Conservation (phyloP, 1,140 invertebrate genomes). For the Zophobas morio region DNA sequence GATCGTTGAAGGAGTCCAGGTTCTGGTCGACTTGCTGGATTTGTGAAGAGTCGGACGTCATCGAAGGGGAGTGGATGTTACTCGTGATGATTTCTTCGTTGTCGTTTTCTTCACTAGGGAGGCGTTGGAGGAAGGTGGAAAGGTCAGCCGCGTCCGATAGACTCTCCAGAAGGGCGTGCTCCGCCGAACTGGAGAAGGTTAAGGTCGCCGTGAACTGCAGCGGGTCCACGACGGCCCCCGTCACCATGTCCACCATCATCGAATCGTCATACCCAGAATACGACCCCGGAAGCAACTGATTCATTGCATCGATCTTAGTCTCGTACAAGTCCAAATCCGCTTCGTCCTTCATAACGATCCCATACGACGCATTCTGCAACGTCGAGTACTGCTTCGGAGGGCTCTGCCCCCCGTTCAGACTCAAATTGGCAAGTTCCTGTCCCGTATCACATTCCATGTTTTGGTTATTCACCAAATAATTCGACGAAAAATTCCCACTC, state of each 20-base stretch:
- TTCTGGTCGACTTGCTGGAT: constrained; percentile 71
- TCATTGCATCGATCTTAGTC: constrained; percentile 78
- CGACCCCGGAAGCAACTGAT: constrained; percentile 73
- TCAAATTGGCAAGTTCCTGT: constrained; percentile 72
- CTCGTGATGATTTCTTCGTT: constrained; percentile 67
- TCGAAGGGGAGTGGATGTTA: constrained; percentile 71
- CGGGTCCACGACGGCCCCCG: constrained; percentile 82
- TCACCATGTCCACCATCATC: constrained; percentile 86
- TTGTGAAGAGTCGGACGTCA: constrained; percentile 73
- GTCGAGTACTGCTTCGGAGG: constrained; percentile 80
- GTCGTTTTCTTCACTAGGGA: constrained; percentile 73
- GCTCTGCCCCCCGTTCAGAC: constrained; percentile 68
- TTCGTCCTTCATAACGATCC: constrained; percentile 81
- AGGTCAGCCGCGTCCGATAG: constrained; percentile 83
- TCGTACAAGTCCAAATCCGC: constrained; percentile 81
- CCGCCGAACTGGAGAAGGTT: constrained; percentile 82
- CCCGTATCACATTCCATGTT: constrained; percentile 84
- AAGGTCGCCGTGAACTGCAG: constrained; percentile 86
- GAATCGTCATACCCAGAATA: constrained; percentile 82
- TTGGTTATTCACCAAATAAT: constrained; percentile 71
- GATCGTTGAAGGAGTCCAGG: constrained; percentile 66
- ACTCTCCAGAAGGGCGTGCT: constrained; percentile 80
- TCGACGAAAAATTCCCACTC: constrained; percentile 64
- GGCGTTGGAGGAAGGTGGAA: constrained; percentile 77
- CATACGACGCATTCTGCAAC: constrained; percentile 86